Conservation (phyloP, 2,888 invertebrate species). For the Penaeus monodon region DNA sequence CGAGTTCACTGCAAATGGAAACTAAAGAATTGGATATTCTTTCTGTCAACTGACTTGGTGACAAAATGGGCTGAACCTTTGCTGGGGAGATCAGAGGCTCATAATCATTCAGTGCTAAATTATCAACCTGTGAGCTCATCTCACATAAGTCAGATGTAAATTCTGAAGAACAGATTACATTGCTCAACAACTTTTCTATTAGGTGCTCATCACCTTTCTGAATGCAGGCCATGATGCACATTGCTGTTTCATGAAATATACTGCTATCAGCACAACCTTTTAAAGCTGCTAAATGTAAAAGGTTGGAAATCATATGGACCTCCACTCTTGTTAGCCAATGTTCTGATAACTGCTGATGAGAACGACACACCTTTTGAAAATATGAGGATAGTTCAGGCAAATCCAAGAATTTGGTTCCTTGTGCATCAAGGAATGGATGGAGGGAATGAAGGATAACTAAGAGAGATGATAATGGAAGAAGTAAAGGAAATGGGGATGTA, state of each 20-base stretch:
- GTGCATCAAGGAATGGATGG: constrained; percentile 38
- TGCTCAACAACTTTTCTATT: constrained; percentile 36
- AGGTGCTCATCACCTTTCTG: constrained; percentile 63
- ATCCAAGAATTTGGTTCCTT: constrained; percentile 27
- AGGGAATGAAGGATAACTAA: constrained; percentile 38
- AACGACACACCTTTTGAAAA: constrained; percentile 40
- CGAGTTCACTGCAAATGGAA: constrained; percentile 41
- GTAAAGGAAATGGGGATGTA: constrained; percentile 50
- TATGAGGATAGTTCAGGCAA: constrained; percentile 37
- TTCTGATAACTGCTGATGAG: constrained; percentile 13
- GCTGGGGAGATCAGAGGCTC: constrained; percentile 61
- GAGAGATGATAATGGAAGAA: constrained; percentile 46
- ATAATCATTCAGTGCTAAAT: constrained; percentile 49
- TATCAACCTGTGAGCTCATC: constrained; percentile 34
- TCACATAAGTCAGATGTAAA: constrained; percentile 49
- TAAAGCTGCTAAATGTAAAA: constrained; percentile 28
- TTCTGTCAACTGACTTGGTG: constrained; percentile 39
- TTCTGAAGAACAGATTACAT: constrained; percentile 41
- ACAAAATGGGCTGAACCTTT: constrained; percentile 46
- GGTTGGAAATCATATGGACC: constrained; percentile 40
- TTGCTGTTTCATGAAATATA: constrained; percentile 49
- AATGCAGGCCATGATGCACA: constrained; percentile 46
- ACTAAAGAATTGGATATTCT: constrained; percentile 23
- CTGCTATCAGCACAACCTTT: constrained; percentile 23
- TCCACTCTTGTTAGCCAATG: constrained; percentile 63